Evolutionary conservation across 2,888 invertebrate genomes (phyloP).

Genomic region (Lottia gigantea): DNA sequence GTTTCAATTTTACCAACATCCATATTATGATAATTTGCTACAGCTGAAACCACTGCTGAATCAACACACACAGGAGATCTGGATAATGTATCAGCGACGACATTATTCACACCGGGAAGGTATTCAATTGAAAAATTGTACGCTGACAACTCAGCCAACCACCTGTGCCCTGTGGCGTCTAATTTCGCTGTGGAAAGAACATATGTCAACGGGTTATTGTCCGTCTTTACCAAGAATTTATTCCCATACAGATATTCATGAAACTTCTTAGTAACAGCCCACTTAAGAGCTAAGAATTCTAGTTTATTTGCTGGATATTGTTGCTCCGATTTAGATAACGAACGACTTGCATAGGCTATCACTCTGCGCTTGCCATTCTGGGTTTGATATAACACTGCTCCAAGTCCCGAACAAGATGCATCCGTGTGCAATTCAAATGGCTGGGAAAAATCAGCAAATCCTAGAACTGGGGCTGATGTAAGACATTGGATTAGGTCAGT

Average conservation of each 20-base stretch:
- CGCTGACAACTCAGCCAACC: conserved; percentile 27
- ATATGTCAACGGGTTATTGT: conserved; percentile 36
- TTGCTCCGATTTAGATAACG: conserved; percentile 25
- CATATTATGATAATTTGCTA: conserved; percentile 18
- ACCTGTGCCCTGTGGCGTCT: conserved; percentile 35
- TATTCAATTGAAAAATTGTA: conserved; percentile 35
- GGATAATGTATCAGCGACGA: conserved; percentile 39
- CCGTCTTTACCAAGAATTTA: conserved; percentile 29
- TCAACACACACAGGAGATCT: conserved; percentile 19
- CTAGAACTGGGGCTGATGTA: conserved; percentile 31
- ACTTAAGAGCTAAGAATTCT: conserved; percentile 32
- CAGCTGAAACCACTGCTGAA: neutral
- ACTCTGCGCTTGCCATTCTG: conserved; percentile 24
- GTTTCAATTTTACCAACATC: conserved; percentile 1
- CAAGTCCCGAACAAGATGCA: conserved; percentile 17
- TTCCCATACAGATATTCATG: conserved; percentile 21
- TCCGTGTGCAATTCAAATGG: conserved; percentile 27
- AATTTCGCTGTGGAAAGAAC: conserved; percentile 31
- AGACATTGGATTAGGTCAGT: conserved; percentile 22
- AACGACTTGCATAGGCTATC: conserved; percentile 35
- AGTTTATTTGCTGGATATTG: conserved; percentile 30
- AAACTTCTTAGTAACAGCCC: conserved; percentile 31
- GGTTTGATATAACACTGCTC: conserved; percentile 29
- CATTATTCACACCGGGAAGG: conserved; percentile 29
- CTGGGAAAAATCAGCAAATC: conserved; percentile 30